These are phyloP conservation scores for Eupleurogrammus muticus DNA, from an alignment of 2,797 vertebrate genomes.

Conservation along the genomic window DNA sequence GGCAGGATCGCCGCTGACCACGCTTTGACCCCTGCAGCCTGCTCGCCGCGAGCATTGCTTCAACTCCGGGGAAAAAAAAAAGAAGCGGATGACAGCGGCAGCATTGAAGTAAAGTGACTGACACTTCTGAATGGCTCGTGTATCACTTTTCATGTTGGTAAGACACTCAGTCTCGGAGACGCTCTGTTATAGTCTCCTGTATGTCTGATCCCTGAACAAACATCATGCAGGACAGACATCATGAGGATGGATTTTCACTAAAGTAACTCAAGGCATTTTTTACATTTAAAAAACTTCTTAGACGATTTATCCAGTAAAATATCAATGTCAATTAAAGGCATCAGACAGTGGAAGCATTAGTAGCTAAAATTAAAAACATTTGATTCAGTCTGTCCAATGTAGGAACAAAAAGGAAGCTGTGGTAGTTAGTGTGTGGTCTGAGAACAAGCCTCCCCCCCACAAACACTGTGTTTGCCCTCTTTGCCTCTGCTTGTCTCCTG, in stretches of 20 bases:
- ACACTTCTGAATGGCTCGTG: slow-evolving; percentile 28
- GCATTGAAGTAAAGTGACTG: slow-evolving; percentile 16
- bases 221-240: slow-evolving; percentile 14
- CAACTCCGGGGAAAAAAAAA: neutral
- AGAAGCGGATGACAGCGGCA: slow-evolving; percentile 27
- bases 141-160: slow-evolving; percentile 38
- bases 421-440: slow-evolving; percentile 60
- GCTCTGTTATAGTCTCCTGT: too few relatives aligned
- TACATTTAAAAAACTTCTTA: slow-evolving; percentile 15
- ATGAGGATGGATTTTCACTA: slow-evolving; percentile 31
- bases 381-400: slow-evolving; percentile 48
- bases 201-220: neutral
- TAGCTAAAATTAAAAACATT: slow-evolving; percentile 30
- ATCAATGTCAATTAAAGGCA: slow-evolving; percentile 28
- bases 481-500: slow-evolving; percentile 36
- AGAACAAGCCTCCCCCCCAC: slow-evolving; percentile 17
- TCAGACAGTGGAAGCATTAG: slow-evolving; percentile 30
- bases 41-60: neutral
- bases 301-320: slow-evolving; percentile 18
- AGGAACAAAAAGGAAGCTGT: slow-evolving; percentile 49
- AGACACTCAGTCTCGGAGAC: slow-evolving; percentile 10
- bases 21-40: slow-evolving; percentile 49
- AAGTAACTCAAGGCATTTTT: slow-evolving; percentile 22
- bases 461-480: slow-evolving; percentile 25
- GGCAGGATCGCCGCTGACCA: slow-evolving; percentile 67